Evolutionary conservation across 2,113 vertebrate species (phyloP), one percentile per base, ranked within the genome.

Genomic region (Cyphomyrus plagiostoma): DNA sequence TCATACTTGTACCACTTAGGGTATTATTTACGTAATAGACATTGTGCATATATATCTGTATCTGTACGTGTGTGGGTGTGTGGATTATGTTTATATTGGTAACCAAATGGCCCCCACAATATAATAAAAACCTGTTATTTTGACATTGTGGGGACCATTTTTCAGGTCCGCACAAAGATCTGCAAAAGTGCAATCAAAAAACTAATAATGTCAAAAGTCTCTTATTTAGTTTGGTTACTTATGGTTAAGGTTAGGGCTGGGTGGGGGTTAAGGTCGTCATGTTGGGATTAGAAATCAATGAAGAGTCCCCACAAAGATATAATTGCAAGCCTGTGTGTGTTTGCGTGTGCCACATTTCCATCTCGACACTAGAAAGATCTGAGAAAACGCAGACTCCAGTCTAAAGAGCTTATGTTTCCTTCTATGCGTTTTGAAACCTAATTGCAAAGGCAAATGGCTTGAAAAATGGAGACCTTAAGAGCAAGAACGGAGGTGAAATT

Each of bases 381-480:
- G 49, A 86, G 23, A 52, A 35, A 86, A 52, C 1, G 13, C 84
- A 86, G 84, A 86, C 85, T 35, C 85, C 48, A 30, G 13, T 30
- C 49, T 30, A 48, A 53, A 35, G 46, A 50, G 45, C 48, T 86
- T 52, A 53, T 19, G 13, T 86, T 86, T 86, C 85, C 85, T 86
- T 48, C n/a, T 48, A n/a, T 26, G 87, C 30, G 48, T 89, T 90
- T 89, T 58, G 56, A 85, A 91, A 92, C 91, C 74, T 88, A 90
- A 93, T 88, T 91, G 77, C 91, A 91, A 92, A 91, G 45, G 89
- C 77, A 93, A 94, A 93, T 90, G 82, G 88, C 90, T 90, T 87
- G 52, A 74, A 88, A 92, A 93, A 92, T 89, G n/a, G 89, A 53
- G 91, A 87, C 26, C 86, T 62, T 53, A 46, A 53, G 90, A 88